Conservation (phyloP, 1,140 invertebrate genomes). For the Bombus impatiens region DNA sequence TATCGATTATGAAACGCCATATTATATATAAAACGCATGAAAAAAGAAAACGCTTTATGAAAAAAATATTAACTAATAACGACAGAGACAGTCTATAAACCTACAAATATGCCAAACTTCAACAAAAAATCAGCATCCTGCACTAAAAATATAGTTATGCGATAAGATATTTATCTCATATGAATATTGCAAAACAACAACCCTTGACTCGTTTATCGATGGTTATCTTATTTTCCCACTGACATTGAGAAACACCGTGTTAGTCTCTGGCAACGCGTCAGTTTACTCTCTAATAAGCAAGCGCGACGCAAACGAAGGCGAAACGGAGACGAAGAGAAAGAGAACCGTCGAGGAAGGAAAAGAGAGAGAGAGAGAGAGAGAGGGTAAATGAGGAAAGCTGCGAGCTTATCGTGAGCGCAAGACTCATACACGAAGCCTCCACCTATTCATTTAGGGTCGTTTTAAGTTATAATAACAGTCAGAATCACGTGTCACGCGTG, state of each 20-base stretch:
- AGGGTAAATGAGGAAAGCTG: neutral
- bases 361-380: too few species aligned
- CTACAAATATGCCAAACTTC: neutral
- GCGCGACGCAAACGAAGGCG: neutral
- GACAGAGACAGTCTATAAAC: neutral
- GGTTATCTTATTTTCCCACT: neutral
- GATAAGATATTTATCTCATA: too few species aligned
- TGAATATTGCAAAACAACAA: neutral
- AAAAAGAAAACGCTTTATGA: neutral
- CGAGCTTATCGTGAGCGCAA: slow-evolving; percentile 2
- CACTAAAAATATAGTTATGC: neutral
- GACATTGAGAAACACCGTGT: neutral
- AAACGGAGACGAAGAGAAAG: too few species aligned
- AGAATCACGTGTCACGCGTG: slow-evolving; percentile 6
- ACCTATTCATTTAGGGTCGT: slow-evolving; percentile 42
- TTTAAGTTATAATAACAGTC: slow-evolving; percentile 38
- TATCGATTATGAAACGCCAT: neutral
- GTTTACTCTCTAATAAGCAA: slow-evolving; percentile 15
- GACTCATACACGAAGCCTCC: neutral
- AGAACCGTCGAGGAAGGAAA: accelerated
- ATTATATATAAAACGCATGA: neutral
- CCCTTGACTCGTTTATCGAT: neutral
- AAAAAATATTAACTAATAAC: neutral
- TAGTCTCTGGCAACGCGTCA: neutral
- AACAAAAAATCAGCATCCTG: neutral